These are phyloP conservation scores for Trissolcus basalis DNA, from an alignment of 1,140 invertebrate genomes.

Conservation along the genomic window DNA sequence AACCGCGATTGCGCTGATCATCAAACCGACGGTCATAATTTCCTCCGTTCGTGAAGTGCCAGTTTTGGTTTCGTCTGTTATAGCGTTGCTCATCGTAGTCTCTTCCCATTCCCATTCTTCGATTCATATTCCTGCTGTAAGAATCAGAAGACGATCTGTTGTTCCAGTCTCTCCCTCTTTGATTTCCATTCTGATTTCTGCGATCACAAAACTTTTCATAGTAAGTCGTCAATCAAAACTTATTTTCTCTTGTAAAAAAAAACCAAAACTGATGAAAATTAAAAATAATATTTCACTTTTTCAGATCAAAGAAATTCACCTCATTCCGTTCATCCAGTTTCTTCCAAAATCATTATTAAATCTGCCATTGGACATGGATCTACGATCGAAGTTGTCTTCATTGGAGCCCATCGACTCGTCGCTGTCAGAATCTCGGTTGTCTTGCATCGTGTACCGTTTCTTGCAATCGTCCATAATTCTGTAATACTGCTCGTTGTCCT, in stretches of 20 bases:
- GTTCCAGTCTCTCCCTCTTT: conserved; percentile 27
- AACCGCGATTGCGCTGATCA: conserved; percentile 26
- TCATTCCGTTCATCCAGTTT: conserved; percentile 15
- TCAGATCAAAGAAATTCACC: neutral
- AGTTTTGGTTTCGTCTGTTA: conserved; percentile 39
- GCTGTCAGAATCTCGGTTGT: conserved; percentile 52
- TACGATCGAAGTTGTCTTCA: conserved; percentile 63
- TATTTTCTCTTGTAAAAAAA: too few relatives aligned
- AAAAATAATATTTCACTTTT: neutral
- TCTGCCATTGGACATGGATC: conserved; percentile 54
- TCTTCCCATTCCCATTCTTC: conserved; percentile 37
- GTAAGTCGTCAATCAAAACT: too few relatives aligned
- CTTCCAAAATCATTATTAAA: conserved; percentile 23
- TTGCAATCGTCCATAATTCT: conserved; percentile 66
- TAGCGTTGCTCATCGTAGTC: conserved; percentile 27
- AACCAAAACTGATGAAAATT: too few relatives aligned
- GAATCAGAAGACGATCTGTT: conserved; percentile 16
- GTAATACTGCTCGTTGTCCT: conserved; percentile 64
- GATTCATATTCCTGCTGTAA: conserved; percentile 38
- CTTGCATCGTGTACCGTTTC: conserved; percentile 49
- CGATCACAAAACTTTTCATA: too few relatives aligned
- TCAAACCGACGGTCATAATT: conserved; percentile 32
- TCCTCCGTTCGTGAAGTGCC: conserved; percentile 24
- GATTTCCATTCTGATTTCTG: conserved; percentile 33
- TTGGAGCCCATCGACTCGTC: conserved; percentile 62